These are phyloP conservation scores for Neuroterus valhalla DNA, from an alignment of 1,140 invertebrate genomes.

Conservation along the genomic window DNA sequence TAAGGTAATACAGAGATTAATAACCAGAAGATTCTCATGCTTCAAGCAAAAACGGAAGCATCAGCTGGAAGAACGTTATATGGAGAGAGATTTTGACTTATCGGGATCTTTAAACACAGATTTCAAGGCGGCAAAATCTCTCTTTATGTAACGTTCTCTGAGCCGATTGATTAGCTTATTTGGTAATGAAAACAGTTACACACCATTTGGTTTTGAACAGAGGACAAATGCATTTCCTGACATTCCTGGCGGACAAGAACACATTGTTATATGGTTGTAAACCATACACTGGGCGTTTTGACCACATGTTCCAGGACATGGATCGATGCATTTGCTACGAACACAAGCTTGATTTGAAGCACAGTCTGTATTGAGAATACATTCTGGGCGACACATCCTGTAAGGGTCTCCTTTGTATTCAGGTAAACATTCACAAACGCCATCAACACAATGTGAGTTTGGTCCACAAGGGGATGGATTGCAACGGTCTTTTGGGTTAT, in stretches of 20 bases:
- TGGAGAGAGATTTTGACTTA: no score
- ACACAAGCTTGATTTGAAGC: slow-evolving; percentile 78
- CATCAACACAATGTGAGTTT: slow-evolving; percentile 75
- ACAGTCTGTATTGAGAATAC: slow-evolving; percentile 82
- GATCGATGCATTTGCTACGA: slow-evolving; percentile 81
- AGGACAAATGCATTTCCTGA: slow-evolving; percentile 81
- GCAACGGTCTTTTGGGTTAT: slow-evolving; percentile 74
- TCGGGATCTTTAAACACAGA: no score
- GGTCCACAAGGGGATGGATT: slow-evolving; percentile 78
- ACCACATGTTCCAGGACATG: slow-evolving; percentile 82
- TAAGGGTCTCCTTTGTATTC: slow-evolving; percentile 73
- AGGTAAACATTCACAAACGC: slow-evolving; percentile 71
- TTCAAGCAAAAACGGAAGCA: not conserved
- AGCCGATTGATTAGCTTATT: slow-evolving; percentile 18
- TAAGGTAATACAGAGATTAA: not conserved
- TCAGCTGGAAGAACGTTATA: no score
- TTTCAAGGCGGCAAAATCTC: no score
- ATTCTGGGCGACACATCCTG: slow-evolving; percentile 81
- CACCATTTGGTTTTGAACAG: slow-evolving; percentile 56
- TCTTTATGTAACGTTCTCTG: no score
- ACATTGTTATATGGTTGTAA: slow-evolving; percentile 82
- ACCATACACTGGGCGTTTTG: slow-evolving; percentile 82
- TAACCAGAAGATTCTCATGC: not conserved
- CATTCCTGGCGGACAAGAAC: slow-evolving; percentile 79
- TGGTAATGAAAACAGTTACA: slow-evolving; percentile 23